Evolutionary conservation across 2,888 invertebrate genomes (phyloP), one percentile per base, ranked within the genome.

Genomic region (Pristionchus entomophagus): DNA sequence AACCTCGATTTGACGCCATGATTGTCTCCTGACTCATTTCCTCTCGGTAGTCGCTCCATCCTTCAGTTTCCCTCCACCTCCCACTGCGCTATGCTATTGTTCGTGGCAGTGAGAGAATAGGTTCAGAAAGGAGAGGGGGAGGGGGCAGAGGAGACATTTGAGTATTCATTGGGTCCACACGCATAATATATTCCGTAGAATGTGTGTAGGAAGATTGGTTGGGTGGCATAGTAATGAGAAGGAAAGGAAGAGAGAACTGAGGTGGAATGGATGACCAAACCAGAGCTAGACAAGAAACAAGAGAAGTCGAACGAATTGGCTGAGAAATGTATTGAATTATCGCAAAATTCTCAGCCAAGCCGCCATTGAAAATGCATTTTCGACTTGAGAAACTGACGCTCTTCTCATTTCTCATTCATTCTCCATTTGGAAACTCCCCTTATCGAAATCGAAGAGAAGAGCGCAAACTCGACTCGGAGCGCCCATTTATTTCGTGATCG

Each of bases 131-230:
- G 73, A 26, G 26, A n/a, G 73, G 19, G 73, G 4, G n/a, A n/a
- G 41, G 38, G 19, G 5, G 38, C 38, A 32, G 73, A 41, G 38
- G 38, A 41, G 73, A 41, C 73, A 73, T n/a, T 73, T 73, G 73
- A 73, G 73, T 73, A 73, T 73, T 73, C 73, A 73, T 73, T 73
- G 73, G 73, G 73, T 73, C 73, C 41, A 73, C 45, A 69, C 65
- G 41, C 73, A 73, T 73, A 73, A 73, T 73, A 73, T 73, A 73
- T 73, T 73, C 73, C 45, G 73, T n/a, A 41, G 73, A 73, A 73
- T 73, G 73, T 73, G 73, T 73, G 73, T 45, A 69, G 38, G 65
- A 41, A 73, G 73, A 73, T 73, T 73, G 73, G 73, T 73, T 41
- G 41, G n/a, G 45, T 45, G 73, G 41, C 38, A 41, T 45, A 41